Evolutionary conservation across 2,113 vertebrate species (phyloP).

Genomic region (Grallaria varia): DNA sequence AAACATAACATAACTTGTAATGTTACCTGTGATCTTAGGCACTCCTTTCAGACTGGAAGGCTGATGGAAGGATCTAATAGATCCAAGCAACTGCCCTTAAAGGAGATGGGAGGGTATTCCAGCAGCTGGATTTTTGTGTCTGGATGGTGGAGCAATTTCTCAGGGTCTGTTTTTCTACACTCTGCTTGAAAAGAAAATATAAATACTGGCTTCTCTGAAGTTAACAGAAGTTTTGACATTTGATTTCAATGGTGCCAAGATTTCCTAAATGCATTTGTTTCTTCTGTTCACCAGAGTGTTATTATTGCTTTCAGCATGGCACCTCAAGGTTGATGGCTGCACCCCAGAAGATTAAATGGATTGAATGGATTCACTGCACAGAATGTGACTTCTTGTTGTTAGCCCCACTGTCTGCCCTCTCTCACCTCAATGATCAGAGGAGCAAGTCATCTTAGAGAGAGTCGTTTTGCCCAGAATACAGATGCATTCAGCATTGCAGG

Average conservation of each 20-base stretch:
- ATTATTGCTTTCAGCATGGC: not conserved
- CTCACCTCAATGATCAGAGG: not conserved
- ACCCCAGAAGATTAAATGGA: not conserved
- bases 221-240: not conserved
- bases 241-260: not conserved
- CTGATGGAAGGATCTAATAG: not conserved
- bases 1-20: not conserved
- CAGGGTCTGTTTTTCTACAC: not conserved
- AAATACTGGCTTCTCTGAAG: not conserved
- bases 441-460: not conserved
- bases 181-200: not conserved
- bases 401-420: not conserved
- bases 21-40: not conserved
- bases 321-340: not conserved
- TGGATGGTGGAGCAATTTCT: not conserved
- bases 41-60: not conserved
- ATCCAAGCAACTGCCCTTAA: not conserved
- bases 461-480: not conserved
- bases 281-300: not conserved
- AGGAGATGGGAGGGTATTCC: not conserved
- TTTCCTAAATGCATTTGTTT: not conserved
- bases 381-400: not conserved
- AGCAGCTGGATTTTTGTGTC: not conserved
- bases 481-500: not conserved
- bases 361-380: no score